phyloP scores from a whole-genome alignment of 2,113 vertebrate species.

The Alces alces region DNA sequence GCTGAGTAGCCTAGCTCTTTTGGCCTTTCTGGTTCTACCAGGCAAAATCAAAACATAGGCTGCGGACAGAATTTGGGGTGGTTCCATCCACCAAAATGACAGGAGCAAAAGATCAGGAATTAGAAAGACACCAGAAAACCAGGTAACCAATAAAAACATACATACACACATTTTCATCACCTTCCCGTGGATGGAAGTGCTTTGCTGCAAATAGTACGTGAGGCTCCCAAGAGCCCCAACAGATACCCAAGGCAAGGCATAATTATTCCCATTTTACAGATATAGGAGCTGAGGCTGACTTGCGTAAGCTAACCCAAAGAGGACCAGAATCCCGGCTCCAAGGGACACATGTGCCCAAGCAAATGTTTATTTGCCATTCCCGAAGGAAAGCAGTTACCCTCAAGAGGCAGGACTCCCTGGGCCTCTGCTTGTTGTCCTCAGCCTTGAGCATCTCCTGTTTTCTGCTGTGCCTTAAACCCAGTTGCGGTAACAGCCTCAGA shows the following conservation, averaged over 20 bases:
- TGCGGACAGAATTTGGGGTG: neutral
- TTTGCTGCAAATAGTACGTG: neutral
- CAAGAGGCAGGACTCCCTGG: neutral
- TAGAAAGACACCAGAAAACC: neutral
- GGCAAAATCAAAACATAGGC: neutral
- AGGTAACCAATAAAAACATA: neutral
- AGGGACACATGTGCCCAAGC: neutral
- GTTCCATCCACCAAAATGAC: neutral
- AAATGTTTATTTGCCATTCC: neutral
- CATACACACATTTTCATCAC: neutral
- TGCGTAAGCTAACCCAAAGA: neutral
- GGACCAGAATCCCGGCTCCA: neutral
- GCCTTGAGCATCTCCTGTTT: accelerated
- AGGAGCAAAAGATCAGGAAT: neutral
- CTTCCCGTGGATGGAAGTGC: neutral
- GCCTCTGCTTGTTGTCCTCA: neutral
- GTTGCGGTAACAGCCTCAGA: neutral
- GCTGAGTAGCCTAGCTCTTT: neutral
- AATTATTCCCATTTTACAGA: conserved; percentile 51
- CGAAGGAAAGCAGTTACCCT: neutral
- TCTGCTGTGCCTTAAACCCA: neutral
- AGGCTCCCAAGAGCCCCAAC: neutral
- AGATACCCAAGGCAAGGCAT: neutral
- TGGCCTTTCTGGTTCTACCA: neutral
- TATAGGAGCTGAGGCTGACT: neutral